Conservation (phyloP, 2,113 vertebrate genomes). For the Bambusicola thoracicus region DNA sequence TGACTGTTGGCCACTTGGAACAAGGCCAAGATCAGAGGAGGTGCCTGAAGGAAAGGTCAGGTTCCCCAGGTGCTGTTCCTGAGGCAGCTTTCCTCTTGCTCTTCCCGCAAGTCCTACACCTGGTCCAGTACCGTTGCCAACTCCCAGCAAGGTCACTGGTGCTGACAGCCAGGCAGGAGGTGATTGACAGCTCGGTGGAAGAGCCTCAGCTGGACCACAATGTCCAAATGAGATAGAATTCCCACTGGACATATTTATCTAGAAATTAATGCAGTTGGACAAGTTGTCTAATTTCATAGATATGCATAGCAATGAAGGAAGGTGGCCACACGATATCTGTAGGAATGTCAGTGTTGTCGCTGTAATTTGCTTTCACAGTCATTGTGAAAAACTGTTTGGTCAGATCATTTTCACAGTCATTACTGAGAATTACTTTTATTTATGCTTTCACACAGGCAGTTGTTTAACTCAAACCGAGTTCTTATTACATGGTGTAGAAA, state of each 20-base stretch:
- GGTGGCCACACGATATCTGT: not conserved
- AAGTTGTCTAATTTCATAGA: slow-evolving; percentile 69
- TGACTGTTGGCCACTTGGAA: not conserved
- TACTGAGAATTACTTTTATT: slow-evolving; percentile 27
- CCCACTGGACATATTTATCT: slow-evolving; percentile 39
- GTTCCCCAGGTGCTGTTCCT: not conserved
- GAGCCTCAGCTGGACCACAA: slow-evolving; percentile 21
- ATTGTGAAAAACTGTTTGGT: slow-evolving; percentile 33
- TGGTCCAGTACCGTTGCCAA: slow-evolving; percentile 48
- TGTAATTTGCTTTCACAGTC: slow-evolving; percentile 25
- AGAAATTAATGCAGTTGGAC: slow-evolving; percentile 66
- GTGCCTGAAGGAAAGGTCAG: not conserved
- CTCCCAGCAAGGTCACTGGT: slow-evolving; percentile 34
- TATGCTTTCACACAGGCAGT: not conserved
- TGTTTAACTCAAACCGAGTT: not conserved
- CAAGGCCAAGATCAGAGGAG: not conserved
- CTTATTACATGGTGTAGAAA: not conserved
- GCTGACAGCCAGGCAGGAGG: slow-evolving; percentile 24
- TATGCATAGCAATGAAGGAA: slow-evolving; percentile 55
- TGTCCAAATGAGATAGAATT: slow-evolving; percentile 64
- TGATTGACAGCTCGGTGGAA: slow-evolving; percentile 69
- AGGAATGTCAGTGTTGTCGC: slow-evolving; percentile 33
- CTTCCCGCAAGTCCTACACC: not conserved
- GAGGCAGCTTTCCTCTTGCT: not conserved
- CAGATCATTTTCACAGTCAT: slow-evolving; percentile 41